Conservation (phyloP, 37 sponge, comb jelly and placozoan species). For the Amphimedon queenslandica region DNA sequence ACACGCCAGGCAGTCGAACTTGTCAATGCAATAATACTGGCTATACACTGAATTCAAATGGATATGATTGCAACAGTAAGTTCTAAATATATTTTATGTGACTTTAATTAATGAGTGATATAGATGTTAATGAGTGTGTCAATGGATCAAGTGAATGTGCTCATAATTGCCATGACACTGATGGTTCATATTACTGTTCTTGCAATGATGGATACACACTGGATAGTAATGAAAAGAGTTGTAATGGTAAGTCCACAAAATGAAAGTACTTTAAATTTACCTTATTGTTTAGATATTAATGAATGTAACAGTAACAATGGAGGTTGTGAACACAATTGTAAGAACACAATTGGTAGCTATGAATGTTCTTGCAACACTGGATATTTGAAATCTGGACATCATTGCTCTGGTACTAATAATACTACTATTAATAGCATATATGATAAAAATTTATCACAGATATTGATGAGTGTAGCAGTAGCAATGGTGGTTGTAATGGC, state of each 20-base stretch:
- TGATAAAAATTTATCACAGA: constrained; percentile 11
- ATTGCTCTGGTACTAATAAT: too few relatives aligned
- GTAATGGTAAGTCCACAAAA: constrained; percentile 5
- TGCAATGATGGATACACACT: constrained; percentile 19
- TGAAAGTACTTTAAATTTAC: background rate
- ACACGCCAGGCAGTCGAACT: constrained; percentile 3
- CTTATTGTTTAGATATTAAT: constrained; percentile 20
- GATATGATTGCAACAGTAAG: constrained; percentile 4
- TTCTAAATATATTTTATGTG: too few relatives aligned
- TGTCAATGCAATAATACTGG: constrained; percentile 18
- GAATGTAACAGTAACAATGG: constrained; percentile 13
- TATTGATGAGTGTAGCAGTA: constrained; percentile 23
- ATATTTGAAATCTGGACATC: too few relatives aligned
- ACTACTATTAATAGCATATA: background rate
- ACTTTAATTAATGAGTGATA: background rate
- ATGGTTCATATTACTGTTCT: constrained; percentile 11
- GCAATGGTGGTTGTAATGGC: background rate
- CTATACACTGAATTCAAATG: constrained; percentile 9
- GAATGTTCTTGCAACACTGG: constrained; percentile 22
- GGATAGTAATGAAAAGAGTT: constrained; percentile 3
- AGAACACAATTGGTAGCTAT: background rate
- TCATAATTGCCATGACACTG: constrained; percentile 6
- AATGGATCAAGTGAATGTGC: background rate
- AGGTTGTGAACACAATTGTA: constrained; percentile 18
- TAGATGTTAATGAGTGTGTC: constrained; percentile 15